Evolutionary conservation across 2,113 vertebrate genomes (phyloP), one percentile per base, ranked within the genome.

Genomic region (Podarcis cretensis): DNA sequence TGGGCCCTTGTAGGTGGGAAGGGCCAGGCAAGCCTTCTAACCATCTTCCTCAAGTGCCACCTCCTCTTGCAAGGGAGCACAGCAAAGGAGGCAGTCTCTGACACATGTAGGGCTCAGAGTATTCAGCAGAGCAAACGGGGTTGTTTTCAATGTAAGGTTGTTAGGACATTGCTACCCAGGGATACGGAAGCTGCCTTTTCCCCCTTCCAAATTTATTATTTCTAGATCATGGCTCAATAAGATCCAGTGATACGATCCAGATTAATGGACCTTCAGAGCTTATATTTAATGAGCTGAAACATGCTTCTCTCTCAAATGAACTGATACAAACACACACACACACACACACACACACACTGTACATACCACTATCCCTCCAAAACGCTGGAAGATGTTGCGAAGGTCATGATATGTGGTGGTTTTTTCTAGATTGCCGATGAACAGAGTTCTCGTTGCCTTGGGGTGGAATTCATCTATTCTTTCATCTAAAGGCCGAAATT

Each of bases 391-490:
- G 87, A 99, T 98, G 93, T 98, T 99, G 30, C 98, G 98, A 71
- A 99, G 97, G 92, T 99, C 98, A 6, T 99, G 98, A 84, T 99
- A 99, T 43, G 98, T 99, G 87, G 99, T 99, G 48, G 98, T 99
- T 93, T 99, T 99, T 93, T 99, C 99, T 95, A 99, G 95, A 95
- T 99, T 99, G 87, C 99, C 99, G 57, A 99, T 99, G 89, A 99
- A 99, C 89, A 99, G 98, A 59, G 99, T 99, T 84, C 99, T 96
- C 0, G 99, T 99, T 59, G 99, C 99, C 96, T 99, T 99, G 0
- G 99, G 99, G 91, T 99, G 99, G 94, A 99, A 99, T 90, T 99
- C 99, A 57, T 99, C 99, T 97, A 99, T 99, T 94, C 98, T 98
- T 93, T 99, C 99, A 96, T 99, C 99, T 95, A 99, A 94, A 65